Evolutionary conservation across 2,888 invertebrate species (phyloP), one percentile per base, ranked within the genome.

Genomic region (Pachymerium ferrugineum): DNA sequence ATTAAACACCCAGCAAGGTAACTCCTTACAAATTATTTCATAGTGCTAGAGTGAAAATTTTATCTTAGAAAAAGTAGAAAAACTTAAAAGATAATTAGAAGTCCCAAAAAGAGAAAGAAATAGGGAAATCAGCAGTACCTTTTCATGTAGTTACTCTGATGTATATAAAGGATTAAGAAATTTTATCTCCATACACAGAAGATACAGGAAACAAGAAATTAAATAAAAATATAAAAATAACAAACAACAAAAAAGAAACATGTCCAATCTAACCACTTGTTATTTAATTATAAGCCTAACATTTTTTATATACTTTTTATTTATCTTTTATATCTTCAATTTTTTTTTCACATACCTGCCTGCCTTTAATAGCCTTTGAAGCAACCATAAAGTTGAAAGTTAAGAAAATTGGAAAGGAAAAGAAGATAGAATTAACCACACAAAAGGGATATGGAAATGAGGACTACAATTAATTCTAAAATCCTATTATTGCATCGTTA

Each of bases 351-450:
- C 75, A 73, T 75, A 75, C 75, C 75, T 75, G 75, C 70, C 73
- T 75, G 74, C 74, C 74, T 75, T 75, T 75, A 74, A 74, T 70
- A 38, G 75, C 75, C 75, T 75, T 71, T 33, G 33, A 62, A 70
- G 70, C 31, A 73, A 70, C 70, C 70, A 47, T 31, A 69, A 70
- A 70, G 74, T 70, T 35, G 74, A 28, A 22, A 47, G 38, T 69
- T 38, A 62, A n/a, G 54, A 73, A n/a, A 72, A 31, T 70, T 30
- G 70, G 25, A 35, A 25, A 33, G 35, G 70, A 70, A 33, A 25
- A 33, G 70, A 35, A 33, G 33, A 35, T 31, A 31, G 70, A 33
- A 33, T 31, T 30, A 68, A 31, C 30, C 68, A 68, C 68, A 30
- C 68, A 29, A 16, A 22, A 30, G 68, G 68, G 29, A 30, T 30